Percentiles rank a stretch among this genome's conserved stretches.
phyloP scores from a whole-genome alignment of 2,113 vertebrate genomes.

The Syngnathus scovelli region DNA sequence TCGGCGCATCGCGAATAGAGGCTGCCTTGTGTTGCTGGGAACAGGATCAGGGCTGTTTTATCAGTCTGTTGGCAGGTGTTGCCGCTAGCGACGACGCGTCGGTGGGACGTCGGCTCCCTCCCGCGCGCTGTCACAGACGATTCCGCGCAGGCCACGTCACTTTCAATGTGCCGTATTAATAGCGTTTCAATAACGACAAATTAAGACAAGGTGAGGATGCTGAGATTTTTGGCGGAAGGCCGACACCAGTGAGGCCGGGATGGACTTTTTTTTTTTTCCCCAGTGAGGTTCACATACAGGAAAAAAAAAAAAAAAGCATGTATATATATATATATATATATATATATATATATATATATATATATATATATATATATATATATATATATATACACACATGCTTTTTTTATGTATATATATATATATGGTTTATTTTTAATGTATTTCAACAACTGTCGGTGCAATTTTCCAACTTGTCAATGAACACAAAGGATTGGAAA shows the following conservation, averaged over 20 bases:
- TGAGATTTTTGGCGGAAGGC: not conserved
- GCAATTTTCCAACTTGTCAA: too few relatives aligned
- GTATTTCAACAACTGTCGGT: too few relatives aligned
- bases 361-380: not conserved
- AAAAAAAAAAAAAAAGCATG: not conserved
- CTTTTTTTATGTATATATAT: too few relatives aligned
- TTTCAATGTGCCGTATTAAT: constrained; percentile 31
- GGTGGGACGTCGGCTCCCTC: constrained; percentile 36
- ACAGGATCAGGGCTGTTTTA: constrained; percentile 53
- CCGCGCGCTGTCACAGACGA: constrained; percentile 35
- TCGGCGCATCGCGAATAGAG: constrained; percentile 47
- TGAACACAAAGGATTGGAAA: too few relatives aligned
- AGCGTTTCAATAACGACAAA: constrained; percentile 15
- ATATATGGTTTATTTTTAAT: too few relatives aligned
- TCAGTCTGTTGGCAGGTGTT: constrained; percentile 63
- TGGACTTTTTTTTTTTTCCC: not conserved
- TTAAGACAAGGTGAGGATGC: not conserved
- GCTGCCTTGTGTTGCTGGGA: constrained; percentile 47
- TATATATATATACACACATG: too few relatives aligned
- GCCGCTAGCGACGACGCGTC: constrained; percentile 26
- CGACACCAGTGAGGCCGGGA: not conserved
- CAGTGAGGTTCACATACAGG: too few relatives aligned
- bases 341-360: too few relatives aligned
- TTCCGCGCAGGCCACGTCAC: constrained; percentile 5
- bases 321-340: too few relatives aligned